Percentiles rank a stretch among this genome's conserved stretches.
These are phyloP conservation scores for Idaea aversata DNA, from an alignment of 2,888 invertebrate genomes.

Conservation along the genomic window DNA sequence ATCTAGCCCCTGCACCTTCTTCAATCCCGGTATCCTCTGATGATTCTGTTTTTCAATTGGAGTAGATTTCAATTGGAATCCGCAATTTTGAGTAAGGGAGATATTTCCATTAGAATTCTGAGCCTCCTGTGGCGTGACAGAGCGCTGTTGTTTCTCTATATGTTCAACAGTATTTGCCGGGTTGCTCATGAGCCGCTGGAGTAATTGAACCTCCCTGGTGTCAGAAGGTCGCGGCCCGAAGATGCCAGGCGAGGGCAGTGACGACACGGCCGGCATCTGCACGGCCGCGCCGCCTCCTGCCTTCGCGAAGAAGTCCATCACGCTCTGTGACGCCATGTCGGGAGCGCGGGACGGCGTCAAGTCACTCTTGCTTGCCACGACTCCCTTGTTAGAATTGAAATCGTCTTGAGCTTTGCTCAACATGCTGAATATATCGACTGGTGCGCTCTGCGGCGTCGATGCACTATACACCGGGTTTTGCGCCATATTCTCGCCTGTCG, in stretches of 20 bases:
- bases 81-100: slow-evolving; percentile 56
- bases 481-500: slow-evolving; percentile 62
- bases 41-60: slow-evolving; percentile 66
- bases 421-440: slow-evolving; percentile 91
- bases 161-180: slow-evolving; percentile 92
- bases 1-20: slow-evolving; percentile 49
- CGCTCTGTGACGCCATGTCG: slow-evolving; percentile 89
- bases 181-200: slow-evolving; percentile 90
- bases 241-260: slow-evolving; percentile 71
- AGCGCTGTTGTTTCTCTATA: slow-evolving; percentile 92
- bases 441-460: slow-evolving; percentile 60
- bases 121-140: slow-evolving; percentile 84
- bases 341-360: slow-evolving; percentile 77
- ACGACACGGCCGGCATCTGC: slow-evolving; percentile 76
- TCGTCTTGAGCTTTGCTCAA: slow-evolving; percentile 94
- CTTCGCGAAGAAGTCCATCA: slow-evolving; percentile 93
- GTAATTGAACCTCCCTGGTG: slow-evolving; percentile 80
- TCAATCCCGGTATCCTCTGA: slow-evolving; percentile 61
- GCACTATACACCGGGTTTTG: slow-evolving; percentile 56
- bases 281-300: slow-evolving; percentile 81
- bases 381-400: slow-evolving; percentile 83
- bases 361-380: slow-evolving; percentile 57
- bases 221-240: slow-evolving; percentile 73
- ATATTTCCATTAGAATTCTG: slow-evolving; percentile 61
- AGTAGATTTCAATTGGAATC: slow-evolving; percentile 64